Conservation (phyloP, 1,140 invertebrate species). For the Lepidurus apus region DNA sequence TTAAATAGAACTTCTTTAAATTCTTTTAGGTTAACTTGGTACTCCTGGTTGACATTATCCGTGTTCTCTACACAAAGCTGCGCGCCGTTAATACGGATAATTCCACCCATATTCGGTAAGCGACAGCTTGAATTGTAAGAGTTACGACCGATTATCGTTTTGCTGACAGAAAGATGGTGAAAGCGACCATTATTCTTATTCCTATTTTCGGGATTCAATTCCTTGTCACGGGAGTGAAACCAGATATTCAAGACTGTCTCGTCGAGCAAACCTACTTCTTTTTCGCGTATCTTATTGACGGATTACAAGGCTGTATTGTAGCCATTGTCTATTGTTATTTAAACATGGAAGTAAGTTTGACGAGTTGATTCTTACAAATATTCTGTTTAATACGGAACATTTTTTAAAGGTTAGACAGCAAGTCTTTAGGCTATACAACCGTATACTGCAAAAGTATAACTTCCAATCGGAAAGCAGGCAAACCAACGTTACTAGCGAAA, state of each 20-base stretch:
- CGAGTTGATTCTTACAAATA: neutral
- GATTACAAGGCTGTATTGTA: conserved; percentile 53
- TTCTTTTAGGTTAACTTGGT: conserved; percentile 45
- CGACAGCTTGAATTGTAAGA: neutral
- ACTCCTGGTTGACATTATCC: conserved; percentile 50
- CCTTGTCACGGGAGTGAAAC: conserved; percentile 47
- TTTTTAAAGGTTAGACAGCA: neutral
- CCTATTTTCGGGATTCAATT: conserved; percentile 53
- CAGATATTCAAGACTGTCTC: conserved; percentile 46
- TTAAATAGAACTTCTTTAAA: neutral
- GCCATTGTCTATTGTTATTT: conserved; percentile 55
- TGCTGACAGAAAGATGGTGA: conserved; percentile 48
- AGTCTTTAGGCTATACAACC: neutral
- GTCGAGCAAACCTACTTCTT: conserved; percentile 52
- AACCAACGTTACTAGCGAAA: neutral
- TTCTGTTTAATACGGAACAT: neutral
- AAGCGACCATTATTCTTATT: conserved; percentile 51
- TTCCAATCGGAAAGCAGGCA: neutral
- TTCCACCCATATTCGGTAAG: conserved; percentile 34
- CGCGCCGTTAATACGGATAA: conserved; percentile 27
- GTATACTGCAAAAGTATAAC: neutral
- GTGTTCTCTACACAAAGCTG: conserved; percentile 51
- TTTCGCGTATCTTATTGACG: conserved; percentile 51
- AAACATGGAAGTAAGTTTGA: conserved; percentile 52
- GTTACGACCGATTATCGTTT: neutral